A percentile compares a stretch with the other conserved stretches of the same genome.
Evolutionary conservation across 2,888 invertebrate genomes (phyloP).

Genomic region (Gortyna flavago): DNA sequence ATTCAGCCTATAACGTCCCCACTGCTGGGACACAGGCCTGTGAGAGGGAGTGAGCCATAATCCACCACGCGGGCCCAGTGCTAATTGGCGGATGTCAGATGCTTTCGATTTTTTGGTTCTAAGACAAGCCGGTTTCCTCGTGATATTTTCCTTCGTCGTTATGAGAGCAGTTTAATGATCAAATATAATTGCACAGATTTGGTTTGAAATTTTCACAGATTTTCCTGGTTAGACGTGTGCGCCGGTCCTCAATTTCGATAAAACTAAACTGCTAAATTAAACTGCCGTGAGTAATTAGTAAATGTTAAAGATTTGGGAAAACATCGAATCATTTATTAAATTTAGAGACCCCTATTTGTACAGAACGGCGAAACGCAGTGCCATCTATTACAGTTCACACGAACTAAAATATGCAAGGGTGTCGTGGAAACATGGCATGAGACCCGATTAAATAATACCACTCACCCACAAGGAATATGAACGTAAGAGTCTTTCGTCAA

Average conservation of each 20-base stretch:
- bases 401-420: conserved; percentile 28
- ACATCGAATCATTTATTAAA: background rate
- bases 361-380: conserved; percentile 14
- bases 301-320: background rate
- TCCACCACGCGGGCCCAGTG: too few relatives aligned
- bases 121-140: background rate
- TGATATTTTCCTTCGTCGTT: background rate
- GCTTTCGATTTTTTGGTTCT: background rate
- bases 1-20: background rate
- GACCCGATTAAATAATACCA: background rate
- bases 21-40: background rate
- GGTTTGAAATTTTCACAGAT: background rate
- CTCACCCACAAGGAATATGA: background rate
- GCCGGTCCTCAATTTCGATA: background rate
- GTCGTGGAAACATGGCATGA: background rate
- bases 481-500: background rate
- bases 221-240: background rate
- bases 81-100: background rate
- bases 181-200: background rate
- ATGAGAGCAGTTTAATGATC: background rate
- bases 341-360: background rate
- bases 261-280: background rate
- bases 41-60: background rate
- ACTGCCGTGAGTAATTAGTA: background rate
- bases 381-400: conserved; percentile 42